These are phyloP conservation scores for Lasioglossum calceatum DNA, from an alignment of 2,888 invertebrate genomes.

Conservation along the genomic window DNA sequence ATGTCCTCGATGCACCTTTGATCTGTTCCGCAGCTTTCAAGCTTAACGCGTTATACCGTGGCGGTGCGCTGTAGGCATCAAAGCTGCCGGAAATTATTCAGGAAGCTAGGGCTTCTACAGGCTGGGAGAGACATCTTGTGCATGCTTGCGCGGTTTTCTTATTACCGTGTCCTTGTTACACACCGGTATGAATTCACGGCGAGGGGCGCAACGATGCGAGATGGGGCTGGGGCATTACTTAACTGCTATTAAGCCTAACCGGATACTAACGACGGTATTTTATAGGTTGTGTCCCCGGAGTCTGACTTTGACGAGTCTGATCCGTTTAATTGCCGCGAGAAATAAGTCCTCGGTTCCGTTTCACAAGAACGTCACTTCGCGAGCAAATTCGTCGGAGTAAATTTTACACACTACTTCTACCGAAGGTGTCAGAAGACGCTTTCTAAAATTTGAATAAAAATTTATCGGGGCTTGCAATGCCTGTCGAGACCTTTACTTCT, in stretches of 20 bases:
- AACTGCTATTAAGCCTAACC: neutral
- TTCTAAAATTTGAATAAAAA: too few species aligned
- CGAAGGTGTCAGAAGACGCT: too few species aligned
- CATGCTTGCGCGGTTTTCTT: constrained; percentile 30
- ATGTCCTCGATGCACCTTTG: constrained; percentile 31
- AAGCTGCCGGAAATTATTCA: constrained; percentile 47
- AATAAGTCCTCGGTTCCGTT: neutral
- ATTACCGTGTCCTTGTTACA: constrained; percentile 3
- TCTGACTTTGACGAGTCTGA: neutral
- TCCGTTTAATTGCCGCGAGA: neutral
- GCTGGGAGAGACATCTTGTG: constrained; percentile 24
- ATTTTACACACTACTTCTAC: too few species aligned
- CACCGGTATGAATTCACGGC: constrained; percentile 2
- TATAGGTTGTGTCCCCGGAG: neutral
- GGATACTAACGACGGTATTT: neutral
- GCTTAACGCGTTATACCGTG: constrained; percentile 35
- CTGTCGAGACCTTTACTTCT: too few species aligned
- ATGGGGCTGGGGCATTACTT: neutral
- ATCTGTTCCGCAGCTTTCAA: constrained; percentile 40
- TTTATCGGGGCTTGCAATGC: too few species aligned
- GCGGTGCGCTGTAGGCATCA: constrained; percentile 17
- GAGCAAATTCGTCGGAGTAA: too few species aligned
- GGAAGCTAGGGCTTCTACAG: constrained; percentile 14
- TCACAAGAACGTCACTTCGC: too few species aligned
- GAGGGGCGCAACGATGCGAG: neutral